These are phyloP conservation scores for western clawed frog (Xenopus tropicalis) DNA, from an alignment of 2,113 vertebrate genomes.

Conservation along the genomic window DNA sequence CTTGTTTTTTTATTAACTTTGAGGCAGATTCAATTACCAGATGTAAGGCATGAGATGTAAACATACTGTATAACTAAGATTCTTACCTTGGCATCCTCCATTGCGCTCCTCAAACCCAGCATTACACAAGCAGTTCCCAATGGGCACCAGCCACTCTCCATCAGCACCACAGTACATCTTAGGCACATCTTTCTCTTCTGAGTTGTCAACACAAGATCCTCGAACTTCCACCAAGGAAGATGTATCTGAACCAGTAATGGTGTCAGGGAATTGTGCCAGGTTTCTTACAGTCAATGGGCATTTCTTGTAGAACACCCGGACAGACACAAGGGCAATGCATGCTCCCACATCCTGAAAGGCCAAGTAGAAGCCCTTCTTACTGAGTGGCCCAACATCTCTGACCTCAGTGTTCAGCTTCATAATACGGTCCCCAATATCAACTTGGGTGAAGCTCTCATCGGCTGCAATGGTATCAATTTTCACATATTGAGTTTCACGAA, in stretches of 20 bases:
- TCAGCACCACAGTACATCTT: constrained; percentile 99
- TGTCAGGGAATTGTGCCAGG: constrained; percentile 94
- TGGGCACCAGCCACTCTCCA: constrained; percentile 97
- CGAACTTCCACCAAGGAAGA: constrained; percentile 96
- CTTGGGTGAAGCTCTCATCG: constrained; percentile 97
- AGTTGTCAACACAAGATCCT: constrained; percentile 95
- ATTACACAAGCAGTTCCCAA: constrained; percentile 95
- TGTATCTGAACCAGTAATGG: constrained; percentile 90
- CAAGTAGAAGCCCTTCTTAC: constrained; percentile 91
- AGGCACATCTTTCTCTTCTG: constrained; percentile 93
- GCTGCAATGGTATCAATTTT: constrained; percentile 97
- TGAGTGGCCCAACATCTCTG: constrained; percentile 85
- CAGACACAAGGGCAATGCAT: constrained; percentile 93
- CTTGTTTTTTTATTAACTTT: constrained; percentile 68
- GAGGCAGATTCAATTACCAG: constrained; percentile 71
- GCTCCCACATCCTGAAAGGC: constrained; percentile 98
- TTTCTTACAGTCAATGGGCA: constrained; percentile 90
- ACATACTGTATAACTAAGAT: constrained; percentile 52
- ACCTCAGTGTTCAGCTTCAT: constrained; percentile 98
- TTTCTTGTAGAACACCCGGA: constrained; percentile 95
- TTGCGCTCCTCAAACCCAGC: constrained; percentile 89
- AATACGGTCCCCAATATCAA: constrained; percentile 96
- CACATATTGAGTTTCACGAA: constrained; percentile 87
- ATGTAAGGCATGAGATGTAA: constrained; percentile 55
- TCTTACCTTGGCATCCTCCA: constrained; percentile 92